Conservation (phyloP, 2,113 vertebrate genomes). For the Euleptes europaea region DNA sequence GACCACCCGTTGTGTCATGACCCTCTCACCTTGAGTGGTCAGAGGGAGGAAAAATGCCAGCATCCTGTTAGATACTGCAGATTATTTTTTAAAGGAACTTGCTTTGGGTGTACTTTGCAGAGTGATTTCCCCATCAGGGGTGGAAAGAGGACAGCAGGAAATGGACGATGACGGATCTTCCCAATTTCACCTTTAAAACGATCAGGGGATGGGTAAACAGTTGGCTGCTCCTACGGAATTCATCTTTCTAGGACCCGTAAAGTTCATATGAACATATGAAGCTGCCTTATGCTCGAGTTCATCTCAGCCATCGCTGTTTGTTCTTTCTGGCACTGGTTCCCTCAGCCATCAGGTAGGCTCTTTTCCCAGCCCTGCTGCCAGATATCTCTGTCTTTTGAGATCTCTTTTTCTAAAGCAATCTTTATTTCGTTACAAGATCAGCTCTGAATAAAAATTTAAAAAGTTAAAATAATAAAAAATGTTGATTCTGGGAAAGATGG, state of each 20-base stretch:
- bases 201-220: not conserved
- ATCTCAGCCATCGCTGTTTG: not conserved
- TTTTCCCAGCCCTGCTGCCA: no score
- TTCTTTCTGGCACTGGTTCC: not conserved
- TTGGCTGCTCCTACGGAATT: not conserved
- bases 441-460: no score
- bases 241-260: not conserved
- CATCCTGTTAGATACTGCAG: not conserved
- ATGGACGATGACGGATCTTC: slow-evolving; percentile 6
- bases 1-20: not conserved
- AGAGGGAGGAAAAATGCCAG: not conserved
- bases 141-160: not conserved
- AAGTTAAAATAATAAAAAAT: no score
- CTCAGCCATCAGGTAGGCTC: no score
- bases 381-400: no score
- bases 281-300: not conserved
- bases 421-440: no score
- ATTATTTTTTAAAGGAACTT: not conserved
- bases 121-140: not conserved
- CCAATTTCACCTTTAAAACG: slow-evolving; percentile 5
- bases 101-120: not conserved
- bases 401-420: no score
- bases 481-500: no score
- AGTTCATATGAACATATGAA: not conserved
- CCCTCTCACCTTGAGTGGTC: not conserved